These are phyloP conservation scores for Eupithecia inturbata DNA, from an alignment of 2,888 invertebrate genomes.

Conservation along the genomic window DNA sequence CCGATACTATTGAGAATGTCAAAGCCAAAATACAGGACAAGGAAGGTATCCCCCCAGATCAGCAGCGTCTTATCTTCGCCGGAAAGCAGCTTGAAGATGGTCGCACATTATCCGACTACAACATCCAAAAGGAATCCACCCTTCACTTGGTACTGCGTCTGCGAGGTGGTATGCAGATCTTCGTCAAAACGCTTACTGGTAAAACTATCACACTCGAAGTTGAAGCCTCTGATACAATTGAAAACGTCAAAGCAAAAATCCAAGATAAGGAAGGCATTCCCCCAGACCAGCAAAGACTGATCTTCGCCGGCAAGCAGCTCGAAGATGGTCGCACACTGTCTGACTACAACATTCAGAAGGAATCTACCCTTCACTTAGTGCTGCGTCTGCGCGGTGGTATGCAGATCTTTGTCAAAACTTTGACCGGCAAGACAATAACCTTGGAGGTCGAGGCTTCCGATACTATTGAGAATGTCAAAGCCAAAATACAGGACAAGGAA, in stretches of 20 bases:
- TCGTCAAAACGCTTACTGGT: constrained; percentile 44
- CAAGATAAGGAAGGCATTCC: constrained; percentile 46
- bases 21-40: constrained; percentile 47
- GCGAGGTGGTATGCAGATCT: constrained; percentile 47
- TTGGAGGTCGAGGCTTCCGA: constrained; percentile 42
- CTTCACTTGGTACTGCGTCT: constrained; percentile 43
- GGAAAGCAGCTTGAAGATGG: constrained; percentile 46
- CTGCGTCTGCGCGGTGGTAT: constrained; percentile 45
- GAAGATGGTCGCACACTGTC: constrained; percentile 45
- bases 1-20: constrained; percentile 42
- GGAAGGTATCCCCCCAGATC: constrained; percentile 46
- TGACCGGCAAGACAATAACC: constrained; percentile 42
- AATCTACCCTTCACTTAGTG: constrained; percentile 43
- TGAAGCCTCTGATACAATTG: constrained; percentile 43
- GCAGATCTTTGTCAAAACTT: constrained; percentile 43
- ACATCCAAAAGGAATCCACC: constrained; percentile 44
- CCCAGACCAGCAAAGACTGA: constrained; percentile 43
- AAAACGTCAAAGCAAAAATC: constrained; percentile 44
- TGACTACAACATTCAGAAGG: constrained; percentile 45
- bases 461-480: constrained; percentile 42
- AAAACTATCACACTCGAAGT: constrained; percentile 44
- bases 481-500: constrained; percentile 45
- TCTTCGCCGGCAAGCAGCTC: constrained; percentile 44
- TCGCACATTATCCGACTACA: constrained; percentile 43
- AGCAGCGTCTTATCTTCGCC: constrained; percentile 43